Percentiles rank a stretch among this genome's conserved stretches.
phyloP scores from a whole-genome alignment of 2,888 invertebrate species.

The Phorcus lineatus region DNA sequence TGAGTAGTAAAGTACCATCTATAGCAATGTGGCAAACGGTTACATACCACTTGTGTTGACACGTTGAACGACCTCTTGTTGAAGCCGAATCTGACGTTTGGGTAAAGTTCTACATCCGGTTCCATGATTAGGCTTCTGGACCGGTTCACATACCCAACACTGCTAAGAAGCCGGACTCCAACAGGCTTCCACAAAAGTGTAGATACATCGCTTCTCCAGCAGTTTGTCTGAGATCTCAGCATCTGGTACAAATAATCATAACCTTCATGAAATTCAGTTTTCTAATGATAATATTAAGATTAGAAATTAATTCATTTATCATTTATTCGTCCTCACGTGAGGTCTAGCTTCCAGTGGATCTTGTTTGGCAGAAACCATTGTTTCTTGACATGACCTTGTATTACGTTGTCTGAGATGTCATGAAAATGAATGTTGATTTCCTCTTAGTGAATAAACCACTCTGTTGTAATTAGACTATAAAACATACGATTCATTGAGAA shows the following conservation, averaged over 20 bases:
- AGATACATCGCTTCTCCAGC: slow-evolving; percentile 28
- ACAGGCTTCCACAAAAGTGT: slow-evolving; percentile 32
- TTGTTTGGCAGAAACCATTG: no score
- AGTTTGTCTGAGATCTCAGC: neutral
- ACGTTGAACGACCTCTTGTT: slow-evolving; percentile 48
- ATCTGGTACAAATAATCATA: neutral
- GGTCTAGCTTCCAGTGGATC: no score
- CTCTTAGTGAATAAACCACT: no score
- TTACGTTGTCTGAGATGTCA: no score
- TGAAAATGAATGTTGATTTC: no score
- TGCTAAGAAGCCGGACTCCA: slow-evolving; percentile 22
- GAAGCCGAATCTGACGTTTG: slow-evolving; percentile 52
- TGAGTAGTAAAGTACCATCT: no score
- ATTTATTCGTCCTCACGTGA: no score
- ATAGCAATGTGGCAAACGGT: no score
- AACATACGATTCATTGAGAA: no score
- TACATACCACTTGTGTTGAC: slow-evolving; percentile 48
- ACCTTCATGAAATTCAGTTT: neutral
- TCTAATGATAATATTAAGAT: neutral
- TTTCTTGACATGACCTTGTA: no score
- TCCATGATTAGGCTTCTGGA: slow-evolving; percentile 37
- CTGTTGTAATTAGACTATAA: no score
- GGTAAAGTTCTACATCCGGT: slow-evolving; percentile 39
- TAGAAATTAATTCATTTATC: no score
- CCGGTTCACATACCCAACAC: slow-evolving; percentile 38